Percentiles rank a stretch among this genome's conserved stretches.
Evolutionary conservation across 2,113 vertebrate genomes (phyloP).

Genomic region (Campylomormyrus numenius): DNA sequence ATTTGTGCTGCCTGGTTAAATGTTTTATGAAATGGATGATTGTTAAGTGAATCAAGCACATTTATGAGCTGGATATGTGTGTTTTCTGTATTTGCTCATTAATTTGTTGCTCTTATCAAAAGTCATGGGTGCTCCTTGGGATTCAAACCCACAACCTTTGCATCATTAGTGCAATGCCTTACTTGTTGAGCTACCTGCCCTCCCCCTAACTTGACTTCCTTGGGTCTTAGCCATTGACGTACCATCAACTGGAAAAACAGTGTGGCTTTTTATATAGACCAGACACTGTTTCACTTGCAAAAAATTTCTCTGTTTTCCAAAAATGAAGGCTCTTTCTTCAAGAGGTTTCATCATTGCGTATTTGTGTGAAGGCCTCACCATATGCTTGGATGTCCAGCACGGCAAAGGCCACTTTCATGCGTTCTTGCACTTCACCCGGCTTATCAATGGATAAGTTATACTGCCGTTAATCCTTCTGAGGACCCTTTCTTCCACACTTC

Average conservation of each 20-base stretch:
- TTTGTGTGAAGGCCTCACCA: neutral
- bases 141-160: neutral
- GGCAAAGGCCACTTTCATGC: neutral
- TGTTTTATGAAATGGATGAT: neutral
- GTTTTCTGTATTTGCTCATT: neutral
- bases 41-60: neutral
- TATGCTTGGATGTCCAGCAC: neutral
- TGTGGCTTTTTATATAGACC: neutral
- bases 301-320: neutral
- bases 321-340: neutral
- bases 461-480: neutral
- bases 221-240: neutral
- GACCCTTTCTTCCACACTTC: neutral
- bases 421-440: neutral
- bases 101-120: neutral
- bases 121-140: neutral
- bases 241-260: neutral
- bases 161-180: neutral
- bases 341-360: neutral
- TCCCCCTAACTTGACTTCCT: neutral
- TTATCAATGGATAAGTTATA: neutral
- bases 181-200: neutral
- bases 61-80: neutral
- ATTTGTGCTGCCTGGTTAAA: neutral
- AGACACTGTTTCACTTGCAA: neutral